These are phyloP conservation scores for Hermaeophaga mercurialis DNA, from an alignment of 2,888 invertebrate genomes.

Conservation along the genomic window DNA sequence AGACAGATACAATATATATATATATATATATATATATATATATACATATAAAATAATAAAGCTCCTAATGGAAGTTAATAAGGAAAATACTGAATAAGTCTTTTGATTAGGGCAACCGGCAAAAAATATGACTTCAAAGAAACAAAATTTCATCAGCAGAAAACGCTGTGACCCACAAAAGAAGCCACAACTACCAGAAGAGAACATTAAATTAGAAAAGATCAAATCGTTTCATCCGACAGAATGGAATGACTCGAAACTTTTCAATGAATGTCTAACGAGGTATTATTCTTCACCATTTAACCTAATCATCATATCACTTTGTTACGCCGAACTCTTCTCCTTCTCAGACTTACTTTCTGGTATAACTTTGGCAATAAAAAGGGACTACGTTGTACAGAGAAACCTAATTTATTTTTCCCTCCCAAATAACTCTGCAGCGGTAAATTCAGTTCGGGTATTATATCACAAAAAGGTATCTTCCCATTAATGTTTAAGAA, in stretches of 20 bases:
- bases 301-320: slow-evolving; percentile 59
- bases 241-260: slow-evolving; percentile 54
- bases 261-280: slow-evolving; percentile 59
- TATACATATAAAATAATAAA: too few relatives aligned
- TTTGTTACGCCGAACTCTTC: slow-evolving; percentile 52
- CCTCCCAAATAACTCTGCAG: slow-evolving; percentile 15
- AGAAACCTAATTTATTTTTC: slow-evolving; percentile 30
- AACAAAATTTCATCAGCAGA: slow-evolving; percentile 49
- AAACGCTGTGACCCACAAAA: slow-evolving; percentile 35
- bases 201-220: slow-evolving; percentile 55
- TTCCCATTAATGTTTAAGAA: too few relatives aligned
- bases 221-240: slow-evolving; percentile 53
- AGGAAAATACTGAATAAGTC: too few relatives aligned
- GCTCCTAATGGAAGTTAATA: too few relatives aligned
- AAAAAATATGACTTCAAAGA: slow-evolving; percentile 15
- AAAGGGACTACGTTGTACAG: slow-evolving; percentile 26
- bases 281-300: slow-evolving; percentile 59
- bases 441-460: neutral
- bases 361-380: slow-evolving; percentile 34
- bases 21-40: too few relatives aligned
- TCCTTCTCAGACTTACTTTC: slow-evolving; percentile 24
- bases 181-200: slow-evolving; percentile 30
- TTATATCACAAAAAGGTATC: too few relatives aligned
- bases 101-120: too few relatives aligned
- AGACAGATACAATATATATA: too few relatives aligned